These are phyloP conservation scores for Ivindomyrus marchei DNA, from an alignment of 2,113 vertebrate species.

Conservation along the genomic window DNA sequence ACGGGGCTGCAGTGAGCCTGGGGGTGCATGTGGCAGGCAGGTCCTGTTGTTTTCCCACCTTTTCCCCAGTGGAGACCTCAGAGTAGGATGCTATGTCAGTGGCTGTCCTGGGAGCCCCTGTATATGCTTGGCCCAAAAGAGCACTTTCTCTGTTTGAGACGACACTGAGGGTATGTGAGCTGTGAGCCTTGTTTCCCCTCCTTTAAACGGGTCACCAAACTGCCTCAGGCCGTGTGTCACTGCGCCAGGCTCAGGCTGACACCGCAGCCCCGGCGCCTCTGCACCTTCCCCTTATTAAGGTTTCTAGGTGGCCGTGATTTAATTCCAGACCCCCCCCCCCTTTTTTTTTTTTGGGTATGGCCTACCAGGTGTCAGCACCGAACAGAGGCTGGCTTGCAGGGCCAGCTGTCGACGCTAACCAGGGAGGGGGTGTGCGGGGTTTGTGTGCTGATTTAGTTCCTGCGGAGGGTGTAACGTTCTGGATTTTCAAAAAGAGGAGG, in stretches of 20 bases:
- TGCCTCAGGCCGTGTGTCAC: not conserved
- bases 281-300: not conserved
- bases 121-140: not conserved
- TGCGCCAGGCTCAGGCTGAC: not conserved
- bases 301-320: not conserved
- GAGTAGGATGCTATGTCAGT: not conserved
- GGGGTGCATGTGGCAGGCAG: not conserved
- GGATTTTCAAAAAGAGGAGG: not conserved
- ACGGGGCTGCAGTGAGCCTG: not conserved
- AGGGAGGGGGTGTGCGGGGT: not conserved
- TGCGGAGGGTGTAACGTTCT: not conserved
- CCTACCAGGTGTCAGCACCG: not conserved
- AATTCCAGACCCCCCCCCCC: not conserved
- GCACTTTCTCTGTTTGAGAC: not conserved
- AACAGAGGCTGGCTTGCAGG: not conserved
- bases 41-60: not conserved
- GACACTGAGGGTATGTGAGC: not conserved
- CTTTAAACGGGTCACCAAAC: not conserved
- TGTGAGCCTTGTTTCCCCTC: not conserved
- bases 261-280: not conserved
- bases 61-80: not conserved
- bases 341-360: not conserved
- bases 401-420: slow-evolving; percentile 1
- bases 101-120: not conserved
- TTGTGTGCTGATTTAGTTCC: not conserved